Percentiles rank a stretch among this genome's conserved stretches.
Conservation (phyloP, 2,113 vertebrate genomes). For the Diadophis punctatus region DNA sequence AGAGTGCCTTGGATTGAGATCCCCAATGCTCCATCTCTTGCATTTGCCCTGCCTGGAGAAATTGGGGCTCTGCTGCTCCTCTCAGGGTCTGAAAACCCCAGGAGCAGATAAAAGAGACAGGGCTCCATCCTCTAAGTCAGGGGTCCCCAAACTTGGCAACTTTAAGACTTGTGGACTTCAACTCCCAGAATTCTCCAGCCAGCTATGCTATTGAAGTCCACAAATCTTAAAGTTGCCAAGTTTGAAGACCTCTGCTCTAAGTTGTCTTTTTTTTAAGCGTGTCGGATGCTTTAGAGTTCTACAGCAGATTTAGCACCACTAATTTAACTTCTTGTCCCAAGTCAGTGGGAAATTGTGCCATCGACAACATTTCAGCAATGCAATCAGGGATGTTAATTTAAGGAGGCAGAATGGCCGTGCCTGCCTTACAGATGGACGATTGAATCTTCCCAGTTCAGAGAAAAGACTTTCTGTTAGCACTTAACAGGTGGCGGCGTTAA, state of each 20-base stretch:
- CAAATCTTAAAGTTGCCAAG: no score
- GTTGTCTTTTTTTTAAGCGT: neutral
- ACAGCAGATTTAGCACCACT: neutral
- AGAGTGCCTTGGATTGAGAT: neutral
- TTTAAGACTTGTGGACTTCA: no score
- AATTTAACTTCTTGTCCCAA: neutral
- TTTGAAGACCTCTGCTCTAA: no score
- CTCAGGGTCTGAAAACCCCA: neutral
- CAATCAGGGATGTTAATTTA: neutral
- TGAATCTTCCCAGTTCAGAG: neutral
- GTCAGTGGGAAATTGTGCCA: neutral
- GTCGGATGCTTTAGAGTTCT: neutral
- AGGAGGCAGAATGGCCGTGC: neutral
- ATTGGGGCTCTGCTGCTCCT: neutral
- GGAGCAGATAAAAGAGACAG: neutral
- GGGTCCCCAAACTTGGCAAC: no score
- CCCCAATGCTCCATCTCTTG: neutral
- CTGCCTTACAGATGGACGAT: neutral
- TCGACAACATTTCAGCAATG: neutral
- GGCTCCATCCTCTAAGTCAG: neutral
- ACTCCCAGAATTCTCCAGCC: no score
- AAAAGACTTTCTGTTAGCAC: neutral
- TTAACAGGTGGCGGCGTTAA: neutral
- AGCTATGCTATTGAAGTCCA: no score
- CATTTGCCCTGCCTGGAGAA: neutral